Evolutionary conservation across 2,888 invertebrate species (phyloP).

Genomic region (Rhopalosiphum nymphaeae): DNA sequence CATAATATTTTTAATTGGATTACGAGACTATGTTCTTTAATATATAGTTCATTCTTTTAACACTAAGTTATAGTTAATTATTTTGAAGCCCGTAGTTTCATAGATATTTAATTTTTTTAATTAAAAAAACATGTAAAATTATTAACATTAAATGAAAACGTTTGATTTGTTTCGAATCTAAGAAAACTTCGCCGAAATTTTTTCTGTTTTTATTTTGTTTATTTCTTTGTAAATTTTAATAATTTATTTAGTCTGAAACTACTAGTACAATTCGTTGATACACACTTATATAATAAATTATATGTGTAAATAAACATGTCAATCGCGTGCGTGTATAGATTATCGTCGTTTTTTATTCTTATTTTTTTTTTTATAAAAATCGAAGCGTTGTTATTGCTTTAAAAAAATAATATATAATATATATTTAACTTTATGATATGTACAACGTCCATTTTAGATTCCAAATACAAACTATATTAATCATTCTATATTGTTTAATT

Average conservation of each 20-base stretch:
- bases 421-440: background rate
- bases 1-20: background rate
- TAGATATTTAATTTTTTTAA: background rate
- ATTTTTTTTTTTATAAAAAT: background rate
- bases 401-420: background rate
- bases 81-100: background rate
- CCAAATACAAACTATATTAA: background rate
- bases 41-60: background rate
- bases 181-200: background rate
- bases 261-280: background rate
- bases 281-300: background rate
- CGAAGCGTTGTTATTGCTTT: background rate
- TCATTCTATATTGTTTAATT: background rate
- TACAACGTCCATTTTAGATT: background rate
- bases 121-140: background rate
- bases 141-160: background rate
- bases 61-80: background rate
- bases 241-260: background rate
- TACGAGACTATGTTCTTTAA: background rate
- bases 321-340: background rate
- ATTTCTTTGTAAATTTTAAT: background rate
- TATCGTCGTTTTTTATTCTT: background rate
- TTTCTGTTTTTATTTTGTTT: background rate
- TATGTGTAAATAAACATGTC: background rate
- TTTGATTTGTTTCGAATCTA: background rate